phyloP scores from a whole-genome alignment of 2,888 invertebrate genomes.

The Caenorhabditis afra region DNA sequence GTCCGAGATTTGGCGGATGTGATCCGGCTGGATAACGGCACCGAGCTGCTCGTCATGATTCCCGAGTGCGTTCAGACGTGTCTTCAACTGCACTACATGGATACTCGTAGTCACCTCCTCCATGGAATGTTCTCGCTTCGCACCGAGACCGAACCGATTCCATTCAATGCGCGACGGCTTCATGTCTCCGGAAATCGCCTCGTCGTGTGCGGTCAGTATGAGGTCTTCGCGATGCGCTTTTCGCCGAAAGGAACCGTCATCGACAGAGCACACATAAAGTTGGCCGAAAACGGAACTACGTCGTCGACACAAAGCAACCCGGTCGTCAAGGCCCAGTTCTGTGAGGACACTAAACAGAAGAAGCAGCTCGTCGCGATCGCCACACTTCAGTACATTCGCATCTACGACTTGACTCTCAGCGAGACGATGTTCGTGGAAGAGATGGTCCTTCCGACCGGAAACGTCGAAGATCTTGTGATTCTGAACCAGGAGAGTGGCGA shows the following conservation, averaged over 20 bases:
- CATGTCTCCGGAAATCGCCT: slow-evolving; percentile 53
- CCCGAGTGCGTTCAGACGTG: slow-evolving; percentile 25
- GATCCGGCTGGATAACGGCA: slow-evolving; percentile 48
- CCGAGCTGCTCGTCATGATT: slow-evolving; percentile 40
- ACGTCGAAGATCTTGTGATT: slow-evolving; percentile 58
- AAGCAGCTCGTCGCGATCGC: slow-evolving; percentile 44
- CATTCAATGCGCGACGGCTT: slow-evolving; percentile 56
- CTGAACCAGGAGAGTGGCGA: slow-evolving; percentile 32
- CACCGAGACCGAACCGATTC: slow-evolving; percentile 61
- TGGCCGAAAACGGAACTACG: slow-evolving; percentile 24
- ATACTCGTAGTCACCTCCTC: slow-evolving; percentile 36
- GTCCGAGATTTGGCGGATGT: slow-evolving; percentile 30
- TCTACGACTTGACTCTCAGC: slow-evolving; percentile 62
- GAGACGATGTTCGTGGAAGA: slow-evolving; percentile 56
- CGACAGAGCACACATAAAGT: slow-evolving; percentile 52
- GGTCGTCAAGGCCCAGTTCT: slow-evolving; percentile 51
- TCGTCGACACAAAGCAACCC: slow-evolving; percentile 56
- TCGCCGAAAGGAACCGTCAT: slow-evolving; percentile 60
- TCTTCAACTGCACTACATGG: slow-evolving; percentile 46
- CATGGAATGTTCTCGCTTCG: slow-evolving; percentile 41
- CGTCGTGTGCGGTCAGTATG: slow-evolving; percentile 59
- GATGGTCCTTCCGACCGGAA: slow-evolving; percentile 64
- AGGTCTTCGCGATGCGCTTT: slow-evolving; percentile 61
- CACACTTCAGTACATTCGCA: slow-evolving; percentile 59
- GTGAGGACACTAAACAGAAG: slow-evolving; percentile 5